A percentile compares a stretch with the other conserved stretches of the same genome.
Conservation (phyloP, 2,113 vertebrate genomes). For the Takifugu flavidus region DNA sequence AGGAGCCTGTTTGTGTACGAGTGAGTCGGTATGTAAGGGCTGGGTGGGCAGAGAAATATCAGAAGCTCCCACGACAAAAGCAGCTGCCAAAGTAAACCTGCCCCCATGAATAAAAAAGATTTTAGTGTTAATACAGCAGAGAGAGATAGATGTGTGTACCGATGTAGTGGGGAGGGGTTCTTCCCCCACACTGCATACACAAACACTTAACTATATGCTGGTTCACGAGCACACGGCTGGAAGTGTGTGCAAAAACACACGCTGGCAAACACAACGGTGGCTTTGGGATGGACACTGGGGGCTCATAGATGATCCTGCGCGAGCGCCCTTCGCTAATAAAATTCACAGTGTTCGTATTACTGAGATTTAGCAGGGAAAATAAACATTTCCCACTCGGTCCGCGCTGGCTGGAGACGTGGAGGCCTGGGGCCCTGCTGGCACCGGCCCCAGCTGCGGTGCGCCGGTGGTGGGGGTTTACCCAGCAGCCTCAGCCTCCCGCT, state of each 20-base stretch:
- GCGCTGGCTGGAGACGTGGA: slow-evolving; percentile 27
- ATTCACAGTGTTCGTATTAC: slow-evolving; percentile 64
- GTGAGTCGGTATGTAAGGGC: slow-evolving; percentile 46
- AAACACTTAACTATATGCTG: slow-evolving; percentile 69
- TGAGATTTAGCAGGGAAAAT: slow-evolving; percentile 65
- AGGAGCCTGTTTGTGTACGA: slow-evolving; percentile 49
- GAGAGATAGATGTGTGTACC: slow-evolving; percentile 38
- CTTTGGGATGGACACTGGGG: slow-evolving; percentile 49
- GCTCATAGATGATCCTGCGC: slow-evolving; percentile 42
- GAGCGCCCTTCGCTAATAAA: slow-evolving; percentile 57
- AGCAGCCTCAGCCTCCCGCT: background rate
- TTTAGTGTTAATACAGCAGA: slow-evolving; percentile 53
- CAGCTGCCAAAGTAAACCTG: slow-evolving; percentile 79
- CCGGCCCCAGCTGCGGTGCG: slow-evolving; percentile 22
- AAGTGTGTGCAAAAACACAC: slow-evolving; percentile 65
- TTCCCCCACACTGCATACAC: slow-evolving; percentile 49
- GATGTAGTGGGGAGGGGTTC: slow-evolving; percentile 16
- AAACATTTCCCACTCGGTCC: slow-evolving; percentile 48
- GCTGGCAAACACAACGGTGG: slow-evolving; percentile 49
- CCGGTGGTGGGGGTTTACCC: background rate
- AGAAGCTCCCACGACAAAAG: slow-evolving; percentile 71
- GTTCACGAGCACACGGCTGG: slow-evolving; percentile 50
- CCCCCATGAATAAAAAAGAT: slow-evolving; percentile 64
- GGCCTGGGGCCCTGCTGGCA: slow-evolving; percentile 34
- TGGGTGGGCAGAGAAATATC: slow-evolving; percentile 64